Evolutionary conservation across 2,113 vertebrate species (phyloP), one percentile per base, ranked within the genome.

Genomic region (Platycercus adscitus): DNA sequence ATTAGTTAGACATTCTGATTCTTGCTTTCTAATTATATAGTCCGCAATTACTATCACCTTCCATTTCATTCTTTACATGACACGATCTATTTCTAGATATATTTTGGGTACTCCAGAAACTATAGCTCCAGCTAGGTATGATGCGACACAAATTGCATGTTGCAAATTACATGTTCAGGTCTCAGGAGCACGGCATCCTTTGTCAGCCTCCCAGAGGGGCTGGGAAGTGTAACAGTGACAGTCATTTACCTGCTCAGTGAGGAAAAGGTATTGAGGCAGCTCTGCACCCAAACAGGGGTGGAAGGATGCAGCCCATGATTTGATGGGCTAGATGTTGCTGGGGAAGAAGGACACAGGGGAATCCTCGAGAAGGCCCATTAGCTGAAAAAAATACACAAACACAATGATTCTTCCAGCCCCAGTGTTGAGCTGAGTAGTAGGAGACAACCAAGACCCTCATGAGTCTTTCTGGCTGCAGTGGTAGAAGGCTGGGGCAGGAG

Each of bases 41-140:
- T 63, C 85, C 93, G 87, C 87, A 89, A 95, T 96, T 94, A 95
- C 91, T 95, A 96, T 95, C 91, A 94, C 91, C 75, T 95, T 95
- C 81, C 78, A 95, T 85, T 97, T 91, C n/a, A 66, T 87, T 96
- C 95, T 88, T 95, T 91, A 94, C 81, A 47, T 77, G 89, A 96
- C 93, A 91, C 8, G 81, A 89, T 94, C 94, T 94, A 95, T 96
- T 91, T 85, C 84, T 65, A 91, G 93, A 50, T 70, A 46, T 55
- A 82, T 94, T 96, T 77, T 19, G 10, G 81, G 89, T 81, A 86
- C 93, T 92, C 77, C 56, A 60, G 63, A 86, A 75, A 83, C 81
- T 41, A 79, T 63, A 93, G 82, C 84, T 95, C 73, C 81, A 89
- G 93, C 87, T 86, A 69, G 87, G 78, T 66, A 43, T 13, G 81